Evolutionary conservation across 2,797 vertebrate species (phyloP).

Genomic region (Perodicticus potto): DNA sequence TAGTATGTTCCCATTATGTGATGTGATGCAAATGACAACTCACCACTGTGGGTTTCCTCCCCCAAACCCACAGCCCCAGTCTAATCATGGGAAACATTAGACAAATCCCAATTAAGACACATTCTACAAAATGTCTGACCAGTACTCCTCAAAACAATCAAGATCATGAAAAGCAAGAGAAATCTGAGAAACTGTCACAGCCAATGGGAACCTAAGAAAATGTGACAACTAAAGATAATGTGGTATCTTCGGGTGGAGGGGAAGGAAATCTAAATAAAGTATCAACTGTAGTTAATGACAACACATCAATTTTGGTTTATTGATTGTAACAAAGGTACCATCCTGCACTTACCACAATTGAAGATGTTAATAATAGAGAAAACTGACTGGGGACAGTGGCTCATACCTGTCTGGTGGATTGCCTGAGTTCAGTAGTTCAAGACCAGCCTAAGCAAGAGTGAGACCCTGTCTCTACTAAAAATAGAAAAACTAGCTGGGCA

Average conservation of each 20-base stretch:
- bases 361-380: not conserved
- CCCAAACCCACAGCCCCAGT: not conserved
- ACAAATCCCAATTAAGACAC: not conserved
- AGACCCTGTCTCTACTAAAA: too few relatives aligned
- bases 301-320: not conserved
- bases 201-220: not conserved
- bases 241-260: not conserved
- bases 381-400: not conserved
- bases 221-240: not conserved
- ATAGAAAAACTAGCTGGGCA: too few relatives aligned
- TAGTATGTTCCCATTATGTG: not conserved
- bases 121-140: not conserved
- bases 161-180: slow-evolving; percentile 14
- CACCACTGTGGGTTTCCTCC: not conserved
- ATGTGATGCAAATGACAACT: not conserved
- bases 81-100: not conserved
- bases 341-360: not conserved
- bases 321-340: not conserved
- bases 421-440: too few relatives aligned
- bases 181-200: not conserved
- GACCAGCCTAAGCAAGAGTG: too few relatives aligned
- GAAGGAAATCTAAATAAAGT: not conserved
- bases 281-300: not conserved
- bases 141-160: not conserved
- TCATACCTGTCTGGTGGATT: too few relatives aligned